These are phyloP conservation scores for Poeciliopsis turrubarensis DNA, from an alignment of 2,113 vertebrate genomes.

Conservation along the genomic window DNA sequence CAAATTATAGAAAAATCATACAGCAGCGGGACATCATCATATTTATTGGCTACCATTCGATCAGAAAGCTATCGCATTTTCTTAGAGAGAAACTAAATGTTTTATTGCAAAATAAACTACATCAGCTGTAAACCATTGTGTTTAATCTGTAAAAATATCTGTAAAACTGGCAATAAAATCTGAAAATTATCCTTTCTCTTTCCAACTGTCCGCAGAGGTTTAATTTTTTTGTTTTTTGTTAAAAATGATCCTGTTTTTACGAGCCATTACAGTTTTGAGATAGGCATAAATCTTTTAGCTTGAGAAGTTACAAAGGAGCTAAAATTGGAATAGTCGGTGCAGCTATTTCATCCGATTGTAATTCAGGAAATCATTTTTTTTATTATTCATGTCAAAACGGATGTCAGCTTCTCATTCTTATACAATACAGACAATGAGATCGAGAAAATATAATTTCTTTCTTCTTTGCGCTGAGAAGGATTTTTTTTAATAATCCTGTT, in stretches of 20 bases:
- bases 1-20: not conserved
- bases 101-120: not conserved
- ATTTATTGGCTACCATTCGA: not conserved
- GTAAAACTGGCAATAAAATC: not conserved
- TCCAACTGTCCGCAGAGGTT: not conserved
- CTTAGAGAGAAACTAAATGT: not conserved
- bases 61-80: not conserved
- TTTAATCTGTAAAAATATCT: not conserved
- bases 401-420: not conserved
- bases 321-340: no score
- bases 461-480: not conserved
- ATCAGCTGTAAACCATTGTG: not conserved
- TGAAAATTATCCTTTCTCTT: not conserved
- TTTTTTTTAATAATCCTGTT: not conserved
- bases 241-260: not conserved
- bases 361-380: not conserved
- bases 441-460: not conserved
- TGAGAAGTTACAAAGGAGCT: not conserved
- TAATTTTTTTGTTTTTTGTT: not conserved
- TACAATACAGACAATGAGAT: not conserved
- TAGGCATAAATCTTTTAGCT: not conserved
- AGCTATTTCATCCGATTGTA: not conserved
- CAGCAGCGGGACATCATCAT: not conserved
- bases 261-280: not conserved
- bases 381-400: not conserved